Base-by-base conservation (phyloP, 1,140 invertebrate species). In the Anastatus disparis region DNA sequence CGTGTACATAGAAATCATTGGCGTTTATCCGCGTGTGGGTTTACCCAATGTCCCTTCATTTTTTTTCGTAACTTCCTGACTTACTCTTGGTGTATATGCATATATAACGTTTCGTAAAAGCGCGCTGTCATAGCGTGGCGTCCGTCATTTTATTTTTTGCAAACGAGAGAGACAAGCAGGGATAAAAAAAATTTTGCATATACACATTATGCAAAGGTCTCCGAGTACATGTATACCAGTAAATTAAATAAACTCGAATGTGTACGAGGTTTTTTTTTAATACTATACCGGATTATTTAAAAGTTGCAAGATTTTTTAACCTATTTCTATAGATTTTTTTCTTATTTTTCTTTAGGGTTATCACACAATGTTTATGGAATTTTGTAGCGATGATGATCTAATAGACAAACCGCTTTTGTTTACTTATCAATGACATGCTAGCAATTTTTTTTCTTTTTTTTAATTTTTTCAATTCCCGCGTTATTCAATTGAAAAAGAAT, bases 31-130 rank as follows among this genome's bases (percentile, higher is more conserved):
- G 7, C 42, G 52, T 24, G 7, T 40, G 12, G 29, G 17, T 68
- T 59, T 50, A 26, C 29, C 46, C 65, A 68, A 50, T 31, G 31
- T 22, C 27, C 26, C 50, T 2, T 42, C 31, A 7, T 24, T 20
- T 22, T 27, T 68, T 70, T 63, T 70, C 68, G 59, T 63, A 58
- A 70, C 20, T 70, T 70, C 68, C 68, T 70, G 46, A n/a, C 24
- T 2, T n/a, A n/a, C n/a, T n/a, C n/a, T n/a, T n/a, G n/a, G n/a
- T n/a, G n/a, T n/a, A n/a, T n/a, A n/a, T n/a, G n/a, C n/a, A n/a
- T n/a, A n/a, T n/a, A n/a, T n/a, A n/a, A n/a, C 13, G 10, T 62
- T 61, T 69, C 67, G 46, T 58, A 61, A 69, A 69, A 69, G 8
- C 35, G 46, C 58, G 29, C 15, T 31, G 65, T 59, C 55, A 68